Conservation (phyloP, 1,140 invertebrate genomes). For the Trissolcus basalis region DNA sequence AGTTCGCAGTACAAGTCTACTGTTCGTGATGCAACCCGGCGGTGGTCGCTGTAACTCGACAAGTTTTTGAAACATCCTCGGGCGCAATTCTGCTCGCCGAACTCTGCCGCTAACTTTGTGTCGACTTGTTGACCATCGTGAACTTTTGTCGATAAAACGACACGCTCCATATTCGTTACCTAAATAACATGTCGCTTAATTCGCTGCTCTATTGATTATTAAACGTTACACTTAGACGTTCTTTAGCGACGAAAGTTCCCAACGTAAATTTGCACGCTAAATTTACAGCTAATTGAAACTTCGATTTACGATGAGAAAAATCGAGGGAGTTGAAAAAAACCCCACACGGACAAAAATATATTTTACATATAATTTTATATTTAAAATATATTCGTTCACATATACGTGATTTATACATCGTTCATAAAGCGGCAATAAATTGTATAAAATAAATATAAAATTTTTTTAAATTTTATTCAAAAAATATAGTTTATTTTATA, state of each 20-base stretch:
- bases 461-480: no score
- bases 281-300: no score
- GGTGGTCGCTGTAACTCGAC: constrained; percentile 55
- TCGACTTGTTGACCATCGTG: constrained; percentile 67
- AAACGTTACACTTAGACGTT: neutral
- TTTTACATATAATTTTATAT: no score
- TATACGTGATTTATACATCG: no score
- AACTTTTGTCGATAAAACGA: constrained; percentile 36
- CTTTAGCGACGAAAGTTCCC: neutral
- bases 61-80: constrained; percentile 63
- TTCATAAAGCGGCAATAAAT: no score
- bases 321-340: no score
- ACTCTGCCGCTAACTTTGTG: constrained; percentile 61
- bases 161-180: constrained; percentile 7
- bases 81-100: constrained; percentile 40
- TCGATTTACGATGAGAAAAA: no score
- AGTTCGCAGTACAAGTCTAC: constrained; percentile 47
- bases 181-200: constrained; percentile 14
- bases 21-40: constrained; percentile 31
- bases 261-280: neutral
- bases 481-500: no score
- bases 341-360: no score
- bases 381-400: no score
- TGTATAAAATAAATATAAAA: no score
- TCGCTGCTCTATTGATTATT: constrained; percentile 16